phyloP scores from a whole-genome alignment of 2,113 vertebrate genomes.

The Trichomycterus rosablanca region DNA sequence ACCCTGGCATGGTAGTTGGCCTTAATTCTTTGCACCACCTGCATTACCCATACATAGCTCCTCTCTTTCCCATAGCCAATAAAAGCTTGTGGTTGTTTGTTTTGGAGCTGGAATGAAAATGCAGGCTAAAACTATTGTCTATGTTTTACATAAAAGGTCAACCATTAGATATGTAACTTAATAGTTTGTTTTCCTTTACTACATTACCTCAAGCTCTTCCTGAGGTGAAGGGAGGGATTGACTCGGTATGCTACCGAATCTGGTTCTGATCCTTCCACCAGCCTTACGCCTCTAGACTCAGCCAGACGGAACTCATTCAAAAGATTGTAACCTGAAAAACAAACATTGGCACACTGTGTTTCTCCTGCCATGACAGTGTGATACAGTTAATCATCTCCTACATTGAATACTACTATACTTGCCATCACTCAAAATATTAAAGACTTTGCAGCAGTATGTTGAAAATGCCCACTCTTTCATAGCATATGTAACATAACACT shows the following conservation, averaged over 20 bases:
- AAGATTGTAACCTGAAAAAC: conserved; percentile 59
- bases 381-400: neutral
- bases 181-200: neutral
- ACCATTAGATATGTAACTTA: no score
- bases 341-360: conserved; percentile 1
- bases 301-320: conserved; percentile 65
- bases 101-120: neutral
- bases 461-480: no score
- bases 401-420: neutral
- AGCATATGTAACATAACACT: no score
- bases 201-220: conserved; percentile 54
- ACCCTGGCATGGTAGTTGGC: neutral
- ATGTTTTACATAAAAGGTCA: neutral
- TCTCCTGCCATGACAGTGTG: neutral
- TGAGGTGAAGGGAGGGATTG: conserved; percentile 59
- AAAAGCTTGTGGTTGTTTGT: no score
- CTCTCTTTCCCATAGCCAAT: neutral
- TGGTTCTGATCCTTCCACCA: conserved; percentile 60
- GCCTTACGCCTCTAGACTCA: conserved; percentile 53
- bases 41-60: conserved; percentile 1
- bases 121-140: neutral
- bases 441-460: no score
- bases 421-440: neutral
- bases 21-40: neutral
- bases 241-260: conserved; percentile 57